phyloP scores from a whole-genome alignment of 2,888 invertebrate species.

The Cybosia mesomella region DNA sequence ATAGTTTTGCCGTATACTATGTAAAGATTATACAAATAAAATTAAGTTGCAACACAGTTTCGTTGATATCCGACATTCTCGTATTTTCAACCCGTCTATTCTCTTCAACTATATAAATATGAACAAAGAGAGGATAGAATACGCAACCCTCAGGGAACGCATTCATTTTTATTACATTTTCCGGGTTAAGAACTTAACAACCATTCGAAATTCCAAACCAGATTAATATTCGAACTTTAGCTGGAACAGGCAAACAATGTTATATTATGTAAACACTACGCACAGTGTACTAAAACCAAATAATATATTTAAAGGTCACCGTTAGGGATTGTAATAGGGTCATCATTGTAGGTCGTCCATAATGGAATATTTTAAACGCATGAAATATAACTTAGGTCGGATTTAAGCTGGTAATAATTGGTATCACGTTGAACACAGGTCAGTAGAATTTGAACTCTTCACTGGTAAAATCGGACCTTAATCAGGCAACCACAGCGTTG shows the following conservation, averaged over 20 bases:
- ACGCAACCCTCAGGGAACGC: conserved; percentile 27
- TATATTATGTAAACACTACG: conserved; percentile 29
- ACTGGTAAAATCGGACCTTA: too few relatives aligned
- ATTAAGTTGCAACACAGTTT: neutral
- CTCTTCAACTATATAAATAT: neutral
- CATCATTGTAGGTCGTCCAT: neutral
- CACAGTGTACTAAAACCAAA: neutral
- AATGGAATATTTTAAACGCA: neutral
- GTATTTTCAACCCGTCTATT: neutral
- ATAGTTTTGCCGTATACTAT: neutral
- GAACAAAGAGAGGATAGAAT: conserved; percentile 23
- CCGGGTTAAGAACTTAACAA: conserved; percentile 31
- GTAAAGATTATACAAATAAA: neutral
- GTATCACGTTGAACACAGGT: too few relatives aligned
- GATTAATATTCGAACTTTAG: conserved; percentile 42
- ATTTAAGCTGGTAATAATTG: too few relatives aligned
- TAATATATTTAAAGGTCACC: neutral
- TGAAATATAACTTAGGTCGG: neutral
- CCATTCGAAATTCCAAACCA: conserved; percentile 14
- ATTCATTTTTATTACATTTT: conserved; percentile 43
- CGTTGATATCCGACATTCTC: conserved; percentile 1
- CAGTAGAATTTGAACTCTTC: too few relatives aligned
- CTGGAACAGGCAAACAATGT: conserved; percentile 47
- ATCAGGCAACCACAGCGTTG: too few relatives aligned
- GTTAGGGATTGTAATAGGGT: neutral